Base-by-base conservation (phyloP, 2,113 vertebrate species). In the Lagopus muta region DNA sequence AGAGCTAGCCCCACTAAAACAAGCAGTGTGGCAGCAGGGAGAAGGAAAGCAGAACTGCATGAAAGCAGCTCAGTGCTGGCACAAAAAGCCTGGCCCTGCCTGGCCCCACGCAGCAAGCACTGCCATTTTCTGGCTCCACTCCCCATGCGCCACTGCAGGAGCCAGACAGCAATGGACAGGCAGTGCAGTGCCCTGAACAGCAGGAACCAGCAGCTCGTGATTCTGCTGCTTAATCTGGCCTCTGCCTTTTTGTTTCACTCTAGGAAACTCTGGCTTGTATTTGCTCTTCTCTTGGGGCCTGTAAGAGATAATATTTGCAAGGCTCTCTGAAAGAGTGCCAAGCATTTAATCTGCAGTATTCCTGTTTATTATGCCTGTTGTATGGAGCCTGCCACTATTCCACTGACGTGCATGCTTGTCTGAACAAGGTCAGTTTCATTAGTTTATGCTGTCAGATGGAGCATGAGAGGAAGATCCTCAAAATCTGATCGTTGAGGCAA, bases 301-400 rank as follows among this genome's bases (percentile, higher is more conserved):
- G 40, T 43, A 92, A 95, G 90, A 94, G 95, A 95, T 94, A 96
- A 95, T 75, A 79, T 40, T 81, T 91, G 80, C 76, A 84, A 54
- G 58, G 90, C 36, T 79, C 65, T 90, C 86, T 94, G 90, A 97
- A 94, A 88, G 80, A 65, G 73, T 58, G 88, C 90, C 91, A 94
- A 90, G 48, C 90, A 82, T 94, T 94, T 96, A 92, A 95, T 95
- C 94, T 88, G 57, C 88, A 92, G 47, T 86, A 94, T 86, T 94
- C 65, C 85, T 95, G 91, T 90, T 97, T 91, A 77, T 94, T 86
- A 78, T 88, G 95, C 88, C 61, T 95, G 73, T 18, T 88, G 79
- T 64, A 88, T 50, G 76, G 79, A 91, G 87, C 73, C 48, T 90
- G 92, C 79, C 57, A 32, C 86, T 82, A 58, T 65, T 93, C 54